Evolutionary conservation across 2,888 invertebrate species (phyloP).

Genomic region (Spicauda simplicius): DNA sequence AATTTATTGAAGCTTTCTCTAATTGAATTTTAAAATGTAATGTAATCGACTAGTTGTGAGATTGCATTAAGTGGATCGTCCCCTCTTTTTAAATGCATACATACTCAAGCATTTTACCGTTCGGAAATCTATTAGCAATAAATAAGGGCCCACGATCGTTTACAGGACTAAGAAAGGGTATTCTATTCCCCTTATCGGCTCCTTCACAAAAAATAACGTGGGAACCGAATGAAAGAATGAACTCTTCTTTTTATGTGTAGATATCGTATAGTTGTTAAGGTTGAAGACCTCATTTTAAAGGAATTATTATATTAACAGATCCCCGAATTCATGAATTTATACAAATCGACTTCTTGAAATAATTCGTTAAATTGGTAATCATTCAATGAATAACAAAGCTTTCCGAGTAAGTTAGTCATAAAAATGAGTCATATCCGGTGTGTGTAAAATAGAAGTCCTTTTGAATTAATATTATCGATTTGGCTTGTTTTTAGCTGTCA

Average conservation of each 20-base stretch:
- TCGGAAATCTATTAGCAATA: conserved; percentile 81
- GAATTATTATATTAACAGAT: conserved; percentile 52
- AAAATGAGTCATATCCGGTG: conserved; percentile 20
- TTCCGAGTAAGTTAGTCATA: conserved; percentile 14
- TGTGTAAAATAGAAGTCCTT: conserved; percentile 6
- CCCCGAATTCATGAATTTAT: neutral
- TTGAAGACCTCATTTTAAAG: conserved; percentile 60
- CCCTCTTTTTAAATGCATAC: conserved; percentile 66
- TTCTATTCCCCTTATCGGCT: conserved; percentile 79
- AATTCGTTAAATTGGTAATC: neutral
- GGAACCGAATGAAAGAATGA: conserved; percentile 78
- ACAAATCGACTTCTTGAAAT: conserved; percentile 1
- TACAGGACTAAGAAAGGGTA: conserved; percentile 79
- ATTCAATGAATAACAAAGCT: neutral
- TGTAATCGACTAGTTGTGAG: conserved; percentile 44
- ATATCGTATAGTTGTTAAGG: conserved; percentile 66
- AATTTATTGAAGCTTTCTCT: conserved; percentile 36
- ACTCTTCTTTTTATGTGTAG: conserved; percentile 66
- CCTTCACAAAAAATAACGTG: conserved; percentile 80
- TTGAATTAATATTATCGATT: conserved; percentile 17
- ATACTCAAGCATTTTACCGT: conserved; percentile 65
- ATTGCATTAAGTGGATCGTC: conserved; percentile 57
- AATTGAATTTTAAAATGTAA: conserved; percentile 47
- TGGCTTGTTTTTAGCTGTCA: neutral
- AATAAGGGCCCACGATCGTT: conserved; percentile 77